These are phyloP conservation scores for Neodon shergylaensis DNA, from an alignment of 2,113 vertebrate genomes.

Conservation along the genomic window DNA sequence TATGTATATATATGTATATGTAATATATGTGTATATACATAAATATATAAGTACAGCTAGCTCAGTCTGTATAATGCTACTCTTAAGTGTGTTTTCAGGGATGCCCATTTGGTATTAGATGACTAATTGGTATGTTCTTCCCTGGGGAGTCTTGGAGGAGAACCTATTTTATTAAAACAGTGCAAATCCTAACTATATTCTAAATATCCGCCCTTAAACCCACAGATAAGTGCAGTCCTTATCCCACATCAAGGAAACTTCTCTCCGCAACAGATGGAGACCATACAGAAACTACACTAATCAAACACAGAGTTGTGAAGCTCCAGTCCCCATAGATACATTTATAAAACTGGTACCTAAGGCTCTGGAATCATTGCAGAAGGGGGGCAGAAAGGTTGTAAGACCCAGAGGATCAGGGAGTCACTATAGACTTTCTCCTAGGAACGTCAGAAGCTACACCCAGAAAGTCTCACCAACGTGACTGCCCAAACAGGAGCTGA, in stretches of 20 bases:
- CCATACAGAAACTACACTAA: neutral
- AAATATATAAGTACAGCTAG: neutral
- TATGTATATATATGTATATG: neutral
- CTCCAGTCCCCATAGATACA: neutral
- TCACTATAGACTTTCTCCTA: neutral
- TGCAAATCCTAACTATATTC: neutral
- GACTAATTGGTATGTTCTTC: neutral
- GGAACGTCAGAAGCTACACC: neutral
- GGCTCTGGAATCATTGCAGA: neutral
- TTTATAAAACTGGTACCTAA: neutral
- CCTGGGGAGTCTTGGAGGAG: too few species aligned
- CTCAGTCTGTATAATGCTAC: neutral
- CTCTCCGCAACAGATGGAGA: neutral
- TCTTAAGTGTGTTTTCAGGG: neutral
- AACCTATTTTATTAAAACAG: neutral
- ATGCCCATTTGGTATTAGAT: neutral
- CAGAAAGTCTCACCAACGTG: neutral
- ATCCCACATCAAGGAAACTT: neutral
- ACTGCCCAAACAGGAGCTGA: neutral
- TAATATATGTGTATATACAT: neutral
- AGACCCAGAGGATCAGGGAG: neutral
- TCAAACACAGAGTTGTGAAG: neutral
- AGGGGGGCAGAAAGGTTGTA: neutral
- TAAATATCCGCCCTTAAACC: neutral
- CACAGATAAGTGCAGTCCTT: neutral